phyloP scores from a whole-genome alignment of 1,140 invertebrate species.

The Anoplophora glabripennis region DNA sequence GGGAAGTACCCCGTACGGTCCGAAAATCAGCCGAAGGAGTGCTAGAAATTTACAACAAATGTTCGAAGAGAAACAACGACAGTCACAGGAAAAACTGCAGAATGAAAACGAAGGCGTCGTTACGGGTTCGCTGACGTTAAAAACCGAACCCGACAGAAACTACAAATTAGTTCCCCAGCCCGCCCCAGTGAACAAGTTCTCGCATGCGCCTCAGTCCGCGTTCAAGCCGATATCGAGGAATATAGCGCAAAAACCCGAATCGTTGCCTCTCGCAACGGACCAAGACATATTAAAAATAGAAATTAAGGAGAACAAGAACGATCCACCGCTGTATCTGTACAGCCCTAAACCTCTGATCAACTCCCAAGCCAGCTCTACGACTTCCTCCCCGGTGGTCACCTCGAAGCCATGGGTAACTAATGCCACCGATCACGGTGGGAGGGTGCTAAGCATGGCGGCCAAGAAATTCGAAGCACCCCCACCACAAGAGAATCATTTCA shows the following conservation, averaged over 20 bases:
- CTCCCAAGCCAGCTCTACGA: constrained; percentile 11
- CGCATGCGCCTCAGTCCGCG: constrained; percentile 68
- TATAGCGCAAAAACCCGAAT: constrained; percentile 22
- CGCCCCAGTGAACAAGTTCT: constrained; percentile 64
- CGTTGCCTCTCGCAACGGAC: constrained; percentile 20
- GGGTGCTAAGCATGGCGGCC: constrained; percentile 47
- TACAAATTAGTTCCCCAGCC: constrained; percentile 53
- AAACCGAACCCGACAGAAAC: constrained; percentile 39
- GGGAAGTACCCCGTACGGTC: constrained; percentile 35
- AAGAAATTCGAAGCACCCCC: constrained; percentile 51
- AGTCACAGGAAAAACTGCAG: constrained; percentile 39
- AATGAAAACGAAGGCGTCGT: constrained; percentile 37
- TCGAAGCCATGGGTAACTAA: constrained; percentile 45
- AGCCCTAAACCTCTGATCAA: constrained; percentile 40
- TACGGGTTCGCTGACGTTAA: constrained; percentile 51
- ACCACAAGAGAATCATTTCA: constrained; percentile 28
- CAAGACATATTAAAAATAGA: constrained; percentile 28
- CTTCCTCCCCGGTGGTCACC: constrained; percentile 19
- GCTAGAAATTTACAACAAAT: constrained; percentile 47
- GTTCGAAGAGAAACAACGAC: constrained; percentile 46
- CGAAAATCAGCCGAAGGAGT: constrained; percentile 46
- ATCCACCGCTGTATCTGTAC: constrained; percentile 38
- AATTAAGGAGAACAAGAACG: constrained; percentile 18
- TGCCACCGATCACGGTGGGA: constrained; percentile 43
- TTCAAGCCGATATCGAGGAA: constrained; percentile 56